These are phyloP conservation scores for Tenthredo notha DNA, from an alignment of 2,888 invertebrate genomes.

Conservation along the genomic window DNA sequence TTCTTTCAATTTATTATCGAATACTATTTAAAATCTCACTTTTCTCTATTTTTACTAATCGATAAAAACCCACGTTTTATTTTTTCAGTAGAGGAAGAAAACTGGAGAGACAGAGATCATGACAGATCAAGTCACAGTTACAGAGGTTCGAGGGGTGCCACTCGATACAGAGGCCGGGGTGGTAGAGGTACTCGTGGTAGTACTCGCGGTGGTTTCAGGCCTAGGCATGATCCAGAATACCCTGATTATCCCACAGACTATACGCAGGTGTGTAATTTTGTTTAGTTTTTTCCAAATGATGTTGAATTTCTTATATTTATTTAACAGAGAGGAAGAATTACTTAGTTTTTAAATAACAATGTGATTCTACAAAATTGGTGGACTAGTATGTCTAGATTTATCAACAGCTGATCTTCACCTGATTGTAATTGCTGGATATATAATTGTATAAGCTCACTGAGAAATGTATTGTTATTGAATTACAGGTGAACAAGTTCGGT, in stretches of 20 bases:
- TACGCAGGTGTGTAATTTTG: slow-evolving; percentile 72
- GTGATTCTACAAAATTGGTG: neutral
- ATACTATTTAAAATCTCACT: neutral
- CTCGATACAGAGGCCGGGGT: slow-evolving; percentile 75
- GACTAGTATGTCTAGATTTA: neutral
- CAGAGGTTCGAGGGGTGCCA: slow-evolving; percentile 72
- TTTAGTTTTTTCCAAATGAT: neutral
- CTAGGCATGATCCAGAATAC: slow-evolving; percentile 79
- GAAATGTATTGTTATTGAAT: slow-evolving; percentile 51
- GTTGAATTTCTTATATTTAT: neutral
- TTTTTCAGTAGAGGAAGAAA: slow-evolving; percentile 68
- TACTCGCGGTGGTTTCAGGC: slow-evolving; percentile 78
- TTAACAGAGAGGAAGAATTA: neutral
- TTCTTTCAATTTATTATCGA: neutral
- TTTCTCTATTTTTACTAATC: neutral
- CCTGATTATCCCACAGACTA: slow-evolving; percentile 79
- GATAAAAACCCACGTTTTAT: neutral
- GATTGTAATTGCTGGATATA: neutral
- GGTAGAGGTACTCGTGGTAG: slow-evolving; percentile 80
- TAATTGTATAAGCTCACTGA: neutral
- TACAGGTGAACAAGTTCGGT: slow-evolving; percentile 74
- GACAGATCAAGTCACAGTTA: slow-evolving; percentile 71
- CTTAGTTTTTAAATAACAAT: neutral
- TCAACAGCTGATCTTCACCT: neutral
- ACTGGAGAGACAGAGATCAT: slow-evolving; percentile 73